Evolutionary conservation across 2,113 vertebrate species (phyloP).

Genomic region (Columba janthina): DNA sequence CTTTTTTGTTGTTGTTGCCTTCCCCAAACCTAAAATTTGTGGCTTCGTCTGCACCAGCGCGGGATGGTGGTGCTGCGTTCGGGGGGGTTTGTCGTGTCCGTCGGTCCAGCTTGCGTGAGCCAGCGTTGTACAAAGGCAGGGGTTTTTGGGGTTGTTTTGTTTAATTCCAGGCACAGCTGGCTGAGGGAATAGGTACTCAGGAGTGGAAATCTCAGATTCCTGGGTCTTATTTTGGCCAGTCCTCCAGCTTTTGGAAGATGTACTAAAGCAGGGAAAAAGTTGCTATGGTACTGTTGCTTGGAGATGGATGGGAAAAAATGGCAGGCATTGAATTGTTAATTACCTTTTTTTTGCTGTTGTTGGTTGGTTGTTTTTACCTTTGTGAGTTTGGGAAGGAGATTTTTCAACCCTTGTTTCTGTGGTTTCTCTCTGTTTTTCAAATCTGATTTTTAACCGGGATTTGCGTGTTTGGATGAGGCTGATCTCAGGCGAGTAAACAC

Average conservation of each 20-base stretch:
- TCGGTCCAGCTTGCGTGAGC: accelerated
- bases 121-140: neutral
- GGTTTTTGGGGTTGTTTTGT: neutral
- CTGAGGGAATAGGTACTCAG: neutral
- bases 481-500: neutral
- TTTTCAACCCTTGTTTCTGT: neutral
- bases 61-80: neutral
- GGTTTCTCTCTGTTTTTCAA: neutral
- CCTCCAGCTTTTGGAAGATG: neutral
- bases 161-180: neutral
- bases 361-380: neutral
- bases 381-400: neutral
- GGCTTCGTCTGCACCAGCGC: accelerated
- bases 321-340: constrained; percentile 39
- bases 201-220: neutral
- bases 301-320: constrained; percentile 65
- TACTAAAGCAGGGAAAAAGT: constrained; percentile 49
- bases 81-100: neutral
- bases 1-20: neutral
- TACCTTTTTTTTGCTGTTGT: neutral
- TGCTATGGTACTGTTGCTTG: constrained; percentile 82
- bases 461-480: neutral
- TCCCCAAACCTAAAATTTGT: neutral
- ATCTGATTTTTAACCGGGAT: neutral
- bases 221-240: neutral